Evolutionary conservation across 2,888 invertebrate species (phyloP), one percentile per base, ranked within the genome.

Genomic region (Cephus pygmeus): DNA sequence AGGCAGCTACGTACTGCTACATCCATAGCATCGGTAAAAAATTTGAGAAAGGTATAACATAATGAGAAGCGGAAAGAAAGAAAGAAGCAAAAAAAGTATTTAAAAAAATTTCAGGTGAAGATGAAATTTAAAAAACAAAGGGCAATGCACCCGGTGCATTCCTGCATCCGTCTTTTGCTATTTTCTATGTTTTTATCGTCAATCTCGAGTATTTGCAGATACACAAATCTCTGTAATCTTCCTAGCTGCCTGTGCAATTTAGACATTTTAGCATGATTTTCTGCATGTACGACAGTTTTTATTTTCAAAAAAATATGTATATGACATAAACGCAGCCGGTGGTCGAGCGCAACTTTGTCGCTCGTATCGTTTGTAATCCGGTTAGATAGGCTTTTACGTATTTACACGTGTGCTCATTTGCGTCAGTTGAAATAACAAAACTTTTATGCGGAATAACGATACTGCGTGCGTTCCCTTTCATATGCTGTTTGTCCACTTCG

Each of bases 271-370:
- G 23, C 56, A 23, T 56, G 6, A 56, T 56, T 23, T 56, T 56
- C 56, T 56, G 56, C 56, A 56, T 23, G 2, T 23, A 23, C 9
- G 15, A 56, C 56, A 9, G 23, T 23, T 23, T 15, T 15, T 23
- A 56, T 23, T 56, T 15, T 40, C 15, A 23, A 56, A 56, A 56
- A 23, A 56, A 23, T 9, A 23, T 9, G 23, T 6, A 23, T 56
- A 9, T 31, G 31, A 31, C 56, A 15, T 56, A 56, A 56, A 23
- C 56, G 73, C 34, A 68, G 33, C 34, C 40, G 15, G 77, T 79
- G 81, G 79, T 77, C 79, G 71, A 78, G 76, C 74, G 78, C 80
- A 76, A 56, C 73, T 81, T 82, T 80, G 76, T 79, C 56, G 23
- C 56, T 56, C 56, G 23, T 56, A 56, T 56, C 56, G 23, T 56